Percentiles rank a stretch among this genome's conserved stretches.
These are phyloP conservation scores for Drosophila setifemur DNA, from an alignment of 1,140 invertebrate species.

Conservation along the genomic window DNA sequence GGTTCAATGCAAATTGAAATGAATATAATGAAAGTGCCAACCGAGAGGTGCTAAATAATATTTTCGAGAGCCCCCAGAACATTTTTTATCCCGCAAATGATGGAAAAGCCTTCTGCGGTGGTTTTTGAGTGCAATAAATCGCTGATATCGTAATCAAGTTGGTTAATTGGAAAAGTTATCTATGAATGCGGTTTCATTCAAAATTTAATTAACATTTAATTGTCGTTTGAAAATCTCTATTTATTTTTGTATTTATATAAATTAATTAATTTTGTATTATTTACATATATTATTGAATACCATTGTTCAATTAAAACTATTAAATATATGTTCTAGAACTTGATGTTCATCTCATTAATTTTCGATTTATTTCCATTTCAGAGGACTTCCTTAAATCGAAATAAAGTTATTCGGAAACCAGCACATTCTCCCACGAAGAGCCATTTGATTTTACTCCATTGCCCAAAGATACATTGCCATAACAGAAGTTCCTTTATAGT, in stretches of 20 bases:
- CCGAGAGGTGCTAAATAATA: constrained; percentile 10
- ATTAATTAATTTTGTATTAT: no score
- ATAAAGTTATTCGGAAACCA: background rate
- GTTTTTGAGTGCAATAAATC: background rate
- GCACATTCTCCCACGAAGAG: background rate
- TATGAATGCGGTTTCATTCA: no score
- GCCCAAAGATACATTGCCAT: background rate
- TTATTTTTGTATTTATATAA: no score
- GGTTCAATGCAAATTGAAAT: constrained; percentile 1
- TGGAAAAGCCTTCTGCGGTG: background rate
- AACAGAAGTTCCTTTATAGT: constrained; percentile 37
- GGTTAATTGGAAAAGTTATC: constrained; percentile 8
- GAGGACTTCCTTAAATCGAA: background rate
- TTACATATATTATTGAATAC: no score
- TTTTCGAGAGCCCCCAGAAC: background rate
- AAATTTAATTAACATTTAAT: no score
- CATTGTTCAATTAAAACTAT: no score
- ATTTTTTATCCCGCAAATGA: background rate
- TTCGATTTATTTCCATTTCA: background rate
- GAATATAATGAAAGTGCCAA: constrained; percentile 1
- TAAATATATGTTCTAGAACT: no score
- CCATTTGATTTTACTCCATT: background rate
- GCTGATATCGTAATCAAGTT: background rate
- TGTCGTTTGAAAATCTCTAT: no score
- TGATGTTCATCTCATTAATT: no score